Evolutionary conservation across 2,888 invertebrate genomes (phyloP).

Genomic region (Calliopum simillimum): DNA sequence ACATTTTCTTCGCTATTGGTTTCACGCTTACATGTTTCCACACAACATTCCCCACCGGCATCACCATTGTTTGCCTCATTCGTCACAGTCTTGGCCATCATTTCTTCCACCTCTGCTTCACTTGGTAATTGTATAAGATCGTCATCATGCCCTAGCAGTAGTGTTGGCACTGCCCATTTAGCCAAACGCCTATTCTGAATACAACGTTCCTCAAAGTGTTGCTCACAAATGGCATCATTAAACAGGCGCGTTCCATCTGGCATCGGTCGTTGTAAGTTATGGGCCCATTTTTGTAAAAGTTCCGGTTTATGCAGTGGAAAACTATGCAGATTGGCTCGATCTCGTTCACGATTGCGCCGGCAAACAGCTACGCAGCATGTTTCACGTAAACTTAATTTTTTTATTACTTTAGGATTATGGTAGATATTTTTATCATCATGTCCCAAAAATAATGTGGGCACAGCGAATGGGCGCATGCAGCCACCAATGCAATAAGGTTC

Average conservation of each 20-base stretch:
- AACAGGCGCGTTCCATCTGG: constrained; percentile 60
- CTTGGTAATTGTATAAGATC: constrained; percentile 53
- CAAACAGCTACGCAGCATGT: constrained; percentile 59
- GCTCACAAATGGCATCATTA: constrained; percentile 61
- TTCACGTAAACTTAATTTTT: constrained; percentile 60
- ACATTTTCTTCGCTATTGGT: constrained; percentile 59
- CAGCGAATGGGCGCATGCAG: constrained; percentile 62
- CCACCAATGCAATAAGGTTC: constrained; percentile 62
- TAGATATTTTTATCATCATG: constrained; percentile 60
- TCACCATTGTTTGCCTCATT: constrained; percentile 49
- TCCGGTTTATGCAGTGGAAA: constrained; percentile 57
- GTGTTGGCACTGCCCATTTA: constrained; percentile 60
- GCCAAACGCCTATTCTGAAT: constrained; percentile 60
- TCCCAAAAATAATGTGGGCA: constrained; percentile 58
- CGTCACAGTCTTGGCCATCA: constrained; percentile 43
- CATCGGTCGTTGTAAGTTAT: constrained; percentile 56
- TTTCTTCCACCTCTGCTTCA: constrained; percentile 57
- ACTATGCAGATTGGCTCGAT: constrained; percentile 61
- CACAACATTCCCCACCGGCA: constrained; percentile 61
- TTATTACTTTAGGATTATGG: constrained; percentile 61
- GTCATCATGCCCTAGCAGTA: constrained; percentile 54
- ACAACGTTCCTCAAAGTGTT: constrained; percentile 61
- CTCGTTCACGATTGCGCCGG: constrained; percentile 60
- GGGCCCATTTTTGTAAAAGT: constrained; percentile 58
- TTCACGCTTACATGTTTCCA: constrained; percentile 58